Evolutionary conservation across 2,888 invertebrate species (phyloP), one percentile per base, ranked within the genome.

Genomic region (Conistra vaccinii): DNA sequence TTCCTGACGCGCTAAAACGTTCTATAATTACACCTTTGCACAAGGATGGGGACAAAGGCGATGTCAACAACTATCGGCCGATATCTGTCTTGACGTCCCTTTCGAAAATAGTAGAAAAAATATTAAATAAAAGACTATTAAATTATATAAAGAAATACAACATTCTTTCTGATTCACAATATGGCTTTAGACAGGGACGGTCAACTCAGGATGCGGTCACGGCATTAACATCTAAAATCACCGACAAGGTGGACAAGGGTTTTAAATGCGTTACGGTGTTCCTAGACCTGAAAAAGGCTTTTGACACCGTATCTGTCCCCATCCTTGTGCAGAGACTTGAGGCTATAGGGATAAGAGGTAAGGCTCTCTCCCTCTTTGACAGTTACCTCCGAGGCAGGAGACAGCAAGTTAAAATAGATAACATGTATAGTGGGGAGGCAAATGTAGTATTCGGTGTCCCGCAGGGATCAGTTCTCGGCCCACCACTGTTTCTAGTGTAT

Each of bases 381-480:
- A 66, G 51, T n/a, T 66, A 66, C 17, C 51, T 51, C 35, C 32
- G 17, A 17, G 51, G 26, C 62, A 70, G 51, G 7, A 65, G 7
- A 48, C 23, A 65, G 14, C 65, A 48, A 6, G 48, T 32, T 23
- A 32, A 29, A 23, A 55, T 63, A 55, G 63, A 10, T 5, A 17
- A 53, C 14, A 48, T 32, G 9, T 2, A 26, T 39, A 69, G 48
- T 45, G 32, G 1, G 6, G 58, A 69, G n/a, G 42, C 48, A 29
- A 32, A 23, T 3, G 7, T 60, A 23, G 10, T 4, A 1, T 53
- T 53, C 1, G n/a, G n/a, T n/a, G 53, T 53, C 12, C 53, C n/a
- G 3, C n/a, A 53, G 58, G 58, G 58, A 5, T 20, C 10, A 0
- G 20, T 35, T 5, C 35, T 61, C 1, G 61, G 69, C 35, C 26